Conservation (phyloP, 2,113 vertebrate species). For the Gambusia affinis region DNA sequence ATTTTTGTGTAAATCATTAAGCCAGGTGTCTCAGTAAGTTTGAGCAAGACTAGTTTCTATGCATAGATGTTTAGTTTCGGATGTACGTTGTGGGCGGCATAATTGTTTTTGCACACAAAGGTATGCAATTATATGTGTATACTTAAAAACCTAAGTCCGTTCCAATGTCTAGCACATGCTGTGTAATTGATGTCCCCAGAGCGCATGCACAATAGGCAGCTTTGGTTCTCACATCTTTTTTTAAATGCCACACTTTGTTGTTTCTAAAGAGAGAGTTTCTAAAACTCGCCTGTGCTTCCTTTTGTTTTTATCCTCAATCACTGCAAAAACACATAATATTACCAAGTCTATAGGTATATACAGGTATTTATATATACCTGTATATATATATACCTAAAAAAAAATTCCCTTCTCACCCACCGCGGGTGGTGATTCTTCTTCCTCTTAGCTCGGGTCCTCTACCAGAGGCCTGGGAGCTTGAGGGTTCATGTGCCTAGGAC, state of each 20-base stretch:
- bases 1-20: background rate
- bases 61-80: background rate
- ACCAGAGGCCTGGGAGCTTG: too few relatives aligned
- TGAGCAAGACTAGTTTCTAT: background rate
- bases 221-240: background rate
- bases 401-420: too few relatives aligned
- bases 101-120: background rate
- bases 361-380: too few relatives aligned
- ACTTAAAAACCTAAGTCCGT: background rate
- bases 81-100: background rate
- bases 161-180: background rate
- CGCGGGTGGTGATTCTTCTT: too few relatives aligned
- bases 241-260: conserved; percentile 8
- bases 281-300: background rate
- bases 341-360: too few relatives aligned
- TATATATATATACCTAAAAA: too few relatives aligned
- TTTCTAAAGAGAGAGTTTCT: background rate
- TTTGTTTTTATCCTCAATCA: background rate
- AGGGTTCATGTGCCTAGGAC: too few relatives aligned
- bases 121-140: conserved; percentile 1
- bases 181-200: background rate
- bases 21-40: background rate
- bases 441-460: too few relatives aligned
- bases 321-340: too few relatives aligned
- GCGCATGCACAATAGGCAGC: background rate